These are phyloP conservation scores for Chrysopa pallens DNA, from an alignment of 1,140 invertebrate genomes.

Conservation along the genomic window DNA sequence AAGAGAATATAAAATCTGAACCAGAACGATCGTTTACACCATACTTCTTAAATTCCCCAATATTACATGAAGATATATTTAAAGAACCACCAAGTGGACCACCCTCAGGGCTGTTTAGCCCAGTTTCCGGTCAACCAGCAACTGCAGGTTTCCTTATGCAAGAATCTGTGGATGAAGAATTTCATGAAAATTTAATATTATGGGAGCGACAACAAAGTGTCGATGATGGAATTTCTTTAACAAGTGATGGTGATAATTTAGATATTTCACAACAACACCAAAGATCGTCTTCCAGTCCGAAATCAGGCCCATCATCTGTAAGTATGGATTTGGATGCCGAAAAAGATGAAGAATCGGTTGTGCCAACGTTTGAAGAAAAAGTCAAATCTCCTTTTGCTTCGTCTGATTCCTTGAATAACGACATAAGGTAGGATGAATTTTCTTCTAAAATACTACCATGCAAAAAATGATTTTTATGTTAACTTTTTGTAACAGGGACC, in stretches of 20 bases:
- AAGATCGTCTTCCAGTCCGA: conserved; percentile 2
- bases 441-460: neutral
- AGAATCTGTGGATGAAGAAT: conserved; percentile 39
- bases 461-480: neutral
- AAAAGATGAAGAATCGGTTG: conserved; percentile 19
- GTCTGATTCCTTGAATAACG: conserved; percentile 58
- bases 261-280: conserved; percentile 5
- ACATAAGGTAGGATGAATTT: conserved; percentile 27
- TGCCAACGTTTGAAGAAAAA: conserved; percentile 22
- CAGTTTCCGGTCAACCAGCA: neutral
- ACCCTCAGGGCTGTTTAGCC: neutral
- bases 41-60: conserved; percentile 35
- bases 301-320: conserved; percentile 34
- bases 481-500: conserved; percentile 34
- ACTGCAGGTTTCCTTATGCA: conserved; percentile 12
- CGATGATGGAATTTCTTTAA: conserved; percentile 28
- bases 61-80: conserved; percentile 36
- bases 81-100: conserved; percentile 17
- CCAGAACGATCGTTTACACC: conserved; percentile 13
- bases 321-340: conserved; percentile 1
- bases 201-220: conserved; percentile 47
- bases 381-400: conserved; percentile 52
- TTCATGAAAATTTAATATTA: conserved; percentile 61
- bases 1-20: conserved; percentile 30
- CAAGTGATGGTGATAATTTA: conserved; percentile 11